phyloP scores from a whole-genome alignment of 2,888 invertebrate genomes.

The Meandrusa payeni region DNA sequence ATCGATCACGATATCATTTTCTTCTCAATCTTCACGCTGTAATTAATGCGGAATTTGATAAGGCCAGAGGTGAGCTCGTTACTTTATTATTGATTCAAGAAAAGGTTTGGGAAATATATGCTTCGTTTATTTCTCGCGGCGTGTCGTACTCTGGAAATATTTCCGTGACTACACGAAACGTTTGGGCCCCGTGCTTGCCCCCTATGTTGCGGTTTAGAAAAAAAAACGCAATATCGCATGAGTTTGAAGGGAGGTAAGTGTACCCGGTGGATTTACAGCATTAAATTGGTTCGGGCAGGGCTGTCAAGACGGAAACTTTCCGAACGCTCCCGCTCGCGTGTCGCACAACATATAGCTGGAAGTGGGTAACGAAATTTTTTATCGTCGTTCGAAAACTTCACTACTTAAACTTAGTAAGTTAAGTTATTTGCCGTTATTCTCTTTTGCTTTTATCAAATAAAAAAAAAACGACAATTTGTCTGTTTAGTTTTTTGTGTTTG shows the following conservation, averaged over 20 bases:
- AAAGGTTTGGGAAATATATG: background rate
- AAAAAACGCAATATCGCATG: conserved; percentile 76
- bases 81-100: conserved; percentile 4
- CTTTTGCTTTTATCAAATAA: too few relatives aligned
- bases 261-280: conserved; percentile 75
- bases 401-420: conserved; percentile 17
- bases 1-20: conserved; percentile 21
- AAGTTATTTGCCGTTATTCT: too few relatives aligned
- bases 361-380: conserved; percentile 38
- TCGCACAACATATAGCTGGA: conserved; percentile 43
- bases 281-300: conserved; percentile 72
- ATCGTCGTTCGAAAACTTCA: conserved; percentile 37
- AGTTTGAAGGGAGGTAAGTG: conserved; percentile 72
- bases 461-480: too few relatives aligned
- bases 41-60: conserved; percentile 18
- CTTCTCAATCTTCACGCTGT: conserved; percentile 11
- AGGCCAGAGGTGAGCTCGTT: background rate
- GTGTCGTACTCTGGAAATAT: conserved; percentile 26
- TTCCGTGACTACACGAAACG: conserved; percentile 54
- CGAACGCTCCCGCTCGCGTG: conserved; percentile 45
- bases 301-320: conserved; percentile 54
- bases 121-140: conserved; percentile 8
- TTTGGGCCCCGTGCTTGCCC: conserved; percentile 40
- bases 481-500: too few relatives aligned
- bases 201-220: conserved; percentile 57